phyloP scores from a whole-genome alignment of 2,797 vertebrate genomes.

The Peromyscus aztecus region DNA sequence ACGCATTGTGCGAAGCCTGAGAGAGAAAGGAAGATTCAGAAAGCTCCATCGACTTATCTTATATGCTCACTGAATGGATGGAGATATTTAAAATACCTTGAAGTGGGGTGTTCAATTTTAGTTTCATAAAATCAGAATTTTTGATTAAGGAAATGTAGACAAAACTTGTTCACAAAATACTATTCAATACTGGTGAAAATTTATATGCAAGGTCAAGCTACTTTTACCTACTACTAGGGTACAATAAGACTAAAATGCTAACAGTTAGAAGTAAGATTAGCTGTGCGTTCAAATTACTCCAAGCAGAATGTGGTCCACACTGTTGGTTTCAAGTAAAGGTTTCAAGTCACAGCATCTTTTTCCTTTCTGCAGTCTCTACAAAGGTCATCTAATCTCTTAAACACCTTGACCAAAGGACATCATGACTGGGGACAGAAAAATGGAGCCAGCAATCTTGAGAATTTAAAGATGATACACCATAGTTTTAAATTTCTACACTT shows the following conservation, averaged over 20 bases:
- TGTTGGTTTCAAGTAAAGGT: not conserved
- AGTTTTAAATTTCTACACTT: conserved; percentile 27
- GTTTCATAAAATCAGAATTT: conserved; percentile 49
- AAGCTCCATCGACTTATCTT: not conserved
- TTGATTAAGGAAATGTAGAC: conserved; percentile 5
- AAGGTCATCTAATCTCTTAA: not conserved
- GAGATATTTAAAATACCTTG: conserved; percentile 9
- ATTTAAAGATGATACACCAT: conserved; percentile 9
- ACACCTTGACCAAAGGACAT: not conserved
- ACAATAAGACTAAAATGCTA: not conserved
- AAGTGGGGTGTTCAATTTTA: not conserved
- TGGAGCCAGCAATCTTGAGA: not conserved
- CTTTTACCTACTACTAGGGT: not conserved
- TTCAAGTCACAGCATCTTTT: not conserved
- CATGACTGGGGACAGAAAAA: not conserved
- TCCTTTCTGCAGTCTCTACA: not conserved
- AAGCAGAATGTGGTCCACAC: not conserved
- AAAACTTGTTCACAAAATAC: conserved; percentile 59
- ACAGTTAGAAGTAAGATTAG: conserved; percentile 11
- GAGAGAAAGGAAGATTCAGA: not conserved
- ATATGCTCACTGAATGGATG: not conserved
- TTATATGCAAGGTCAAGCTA: not conserved
- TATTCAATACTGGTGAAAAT: not conserved
- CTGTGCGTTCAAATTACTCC: not conserved
- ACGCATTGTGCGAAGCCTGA: not conserved